A percentile compares a stretch with the other conserved stretches of the same genome.
Evolutionary conservation across 1,140 invertebrate genomes (phyloP).

Genomic region (Papilio polytes): DNA sequence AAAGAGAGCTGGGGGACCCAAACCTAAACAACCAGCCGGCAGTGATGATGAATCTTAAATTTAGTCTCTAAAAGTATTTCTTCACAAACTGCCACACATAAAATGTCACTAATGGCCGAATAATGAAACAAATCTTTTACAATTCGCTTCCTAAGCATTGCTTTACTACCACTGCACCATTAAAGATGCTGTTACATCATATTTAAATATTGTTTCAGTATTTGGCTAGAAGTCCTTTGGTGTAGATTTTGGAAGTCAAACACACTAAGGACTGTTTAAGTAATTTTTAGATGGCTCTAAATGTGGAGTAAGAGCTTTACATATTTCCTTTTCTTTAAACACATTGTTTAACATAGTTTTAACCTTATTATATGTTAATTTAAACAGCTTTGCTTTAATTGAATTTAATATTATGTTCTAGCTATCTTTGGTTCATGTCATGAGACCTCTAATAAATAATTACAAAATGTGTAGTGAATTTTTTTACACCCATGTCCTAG

Average conservation of each 20-base stretch:
- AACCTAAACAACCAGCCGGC: slow-evolving; percentile 87
- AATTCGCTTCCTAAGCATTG: too few relatives aligned
- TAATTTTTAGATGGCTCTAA: neutral
- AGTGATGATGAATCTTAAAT: slow-evolving; percentile 88
- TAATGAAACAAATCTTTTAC: too few relatives aligned
- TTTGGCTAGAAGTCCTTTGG: too few relatives aligned
- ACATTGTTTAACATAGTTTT: neutral
- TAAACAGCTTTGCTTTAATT: slow-evolving; percentile 24
- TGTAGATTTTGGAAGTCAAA: too few relatives aligned
- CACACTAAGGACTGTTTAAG: too few relatives aligned
- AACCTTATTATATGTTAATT: slow-evolving; percentile 6
- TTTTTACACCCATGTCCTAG: neutral
- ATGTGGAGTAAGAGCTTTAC: neutral
- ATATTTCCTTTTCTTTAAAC: slow-evolving; percentile 12
- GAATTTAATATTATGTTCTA: slow-evolving; percentile 22
- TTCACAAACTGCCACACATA: too few relatives aligned
- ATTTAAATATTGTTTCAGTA: too few relatives aligned
- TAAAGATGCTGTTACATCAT: too few relatives aligned
- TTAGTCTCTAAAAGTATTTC: too few relatives aligned
- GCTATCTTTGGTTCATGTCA: neutral
- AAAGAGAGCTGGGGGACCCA: slow-evolving; percentile 97
- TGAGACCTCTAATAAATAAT: slow-evolving; percentile 1
- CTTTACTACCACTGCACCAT: too few relatives aligned
- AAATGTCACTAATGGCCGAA: too few relatives aligned
- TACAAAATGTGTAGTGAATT: neutral